Evolutionary conservation across 2,888 invertebrate species (phyloP), one percentile per base, ranked within the genome.

Genomic region (Dryocosmus kuriphilus): DNA sequence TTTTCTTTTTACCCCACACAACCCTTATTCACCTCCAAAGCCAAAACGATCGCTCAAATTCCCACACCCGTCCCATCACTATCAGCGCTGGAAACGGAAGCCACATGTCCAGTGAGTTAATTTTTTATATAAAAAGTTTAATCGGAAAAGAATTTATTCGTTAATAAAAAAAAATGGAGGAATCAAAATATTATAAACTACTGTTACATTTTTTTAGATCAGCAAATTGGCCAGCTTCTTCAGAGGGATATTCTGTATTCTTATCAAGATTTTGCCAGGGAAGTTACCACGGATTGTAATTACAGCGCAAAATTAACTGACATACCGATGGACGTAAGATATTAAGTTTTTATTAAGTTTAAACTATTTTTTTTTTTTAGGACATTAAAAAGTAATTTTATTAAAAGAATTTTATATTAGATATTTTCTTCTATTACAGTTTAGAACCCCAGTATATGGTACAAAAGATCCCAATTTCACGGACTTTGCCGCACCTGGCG

Each of bases 401-500:
- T n/a, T 41, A 0, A 41, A 41, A 4, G 4, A 41, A 27, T 41
- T 32, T 67, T 75, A 73, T 75, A 73, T 22, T 61, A 75, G 38
- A 51, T 65, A 19, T 75, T 76, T 22, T 14, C 27, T 62, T 38
- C 76, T 65, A 32, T 65, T 80, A 32, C 90, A 96, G 94, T 95
- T 95, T 90, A 92, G 95, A 83, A 89, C 92, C 0, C 97, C 97
- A 0, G 92, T 97, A 65, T 97, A 96, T 86, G 97, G 97, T 3
- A 93, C 95, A 75, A 90, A 92, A 38, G 93, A 95, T 76, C 97
- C 98, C 0, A 96, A 96, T 88, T 98, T 98, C 88, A 98, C 98
- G 0, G 97, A 98, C 90, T 98, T 98, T 89, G 98, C 98, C 79
- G 98, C 98, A 2, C 98, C 98, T 1, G 98, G 98, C 81, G 95